Conservation (phyloP, 1,140 invertebrate genomes). For the Maconellicoccus hirsutus region DNA sequence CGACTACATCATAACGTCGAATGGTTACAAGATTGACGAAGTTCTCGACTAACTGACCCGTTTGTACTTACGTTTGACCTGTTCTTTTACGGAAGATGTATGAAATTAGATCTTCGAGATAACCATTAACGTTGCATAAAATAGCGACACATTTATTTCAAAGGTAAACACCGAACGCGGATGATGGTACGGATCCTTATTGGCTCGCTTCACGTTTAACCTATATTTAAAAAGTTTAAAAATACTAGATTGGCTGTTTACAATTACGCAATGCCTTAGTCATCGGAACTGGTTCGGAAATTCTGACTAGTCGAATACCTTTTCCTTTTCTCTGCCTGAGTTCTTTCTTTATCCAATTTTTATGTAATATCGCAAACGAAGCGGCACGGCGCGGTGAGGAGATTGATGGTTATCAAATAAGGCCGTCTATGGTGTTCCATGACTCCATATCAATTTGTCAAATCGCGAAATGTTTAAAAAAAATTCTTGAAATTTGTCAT, state of each 20-base stretch:
- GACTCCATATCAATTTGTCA: no score
- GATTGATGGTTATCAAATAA: no score
- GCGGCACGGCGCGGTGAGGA: no score
- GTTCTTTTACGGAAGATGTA: conserved; percentile 14
- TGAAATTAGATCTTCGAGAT: neutral
- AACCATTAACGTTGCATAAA: neutral
- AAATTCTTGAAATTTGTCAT: no score
- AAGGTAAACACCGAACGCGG: neutral
- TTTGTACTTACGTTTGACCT: conserved; percentile 1
- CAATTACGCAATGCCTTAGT: neutral
- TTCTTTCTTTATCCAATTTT: no score
- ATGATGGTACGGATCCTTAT: neutral
- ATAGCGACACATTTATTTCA: neutral
- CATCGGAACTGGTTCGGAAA: conserved; percentile 2
- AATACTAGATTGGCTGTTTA: neutral
- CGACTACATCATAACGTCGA: neutral
- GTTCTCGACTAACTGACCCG: neutral
- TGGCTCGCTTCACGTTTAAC: neutral
- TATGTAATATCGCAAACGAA: no score
- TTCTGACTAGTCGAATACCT: neutral
- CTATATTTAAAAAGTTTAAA: neutral
- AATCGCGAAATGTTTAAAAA: no score
- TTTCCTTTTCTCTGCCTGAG: no score
- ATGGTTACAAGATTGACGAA: neutral
- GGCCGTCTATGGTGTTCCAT: no score